Evolutionary conservation across 2,797 vertebrate genomes (phyloP).

Genomic region (Propithecus deckenii): DNA sequence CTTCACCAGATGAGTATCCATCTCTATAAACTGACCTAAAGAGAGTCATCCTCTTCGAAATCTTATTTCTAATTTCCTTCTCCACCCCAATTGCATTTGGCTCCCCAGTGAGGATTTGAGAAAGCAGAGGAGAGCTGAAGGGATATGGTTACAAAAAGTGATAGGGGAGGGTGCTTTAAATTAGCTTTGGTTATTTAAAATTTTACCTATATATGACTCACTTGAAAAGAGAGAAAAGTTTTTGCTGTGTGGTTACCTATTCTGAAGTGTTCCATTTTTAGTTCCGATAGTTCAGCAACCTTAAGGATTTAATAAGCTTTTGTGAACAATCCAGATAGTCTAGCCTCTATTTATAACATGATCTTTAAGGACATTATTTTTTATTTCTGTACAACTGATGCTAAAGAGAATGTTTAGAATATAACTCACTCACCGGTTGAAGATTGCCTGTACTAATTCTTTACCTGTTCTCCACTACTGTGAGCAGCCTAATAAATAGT

Average conservation of each 20-base stretch:
- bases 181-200: neutral
- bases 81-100: neutral
- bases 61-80: neutral
- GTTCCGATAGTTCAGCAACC: neutral
- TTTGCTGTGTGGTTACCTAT: neutral
- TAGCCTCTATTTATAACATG: neutral
- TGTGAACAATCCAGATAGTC: neutral
- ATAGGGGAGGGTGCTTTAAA: neutral
- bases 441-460: neutral
- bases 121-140: neutral
- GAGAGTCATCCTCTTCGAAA: neutral
- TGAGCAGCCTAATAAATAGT: neutral
- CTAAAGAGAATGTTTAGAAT: neutral
- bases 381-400: neutral
- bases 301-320: neutral
- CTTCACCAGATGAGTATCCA: neutral
- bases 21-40: neutral
- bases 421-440: neutral
- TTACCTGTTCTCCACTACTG: neutral
- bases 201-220: neutral
- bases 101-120: neutral
- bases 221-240: neutral
- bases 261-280: neutral
- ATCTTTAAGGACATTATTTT: neutral
- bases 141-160: neutral